Conservation (phyloP, 2,888 invertebrate genomes). For the Scaptomyza flava region DNA sequence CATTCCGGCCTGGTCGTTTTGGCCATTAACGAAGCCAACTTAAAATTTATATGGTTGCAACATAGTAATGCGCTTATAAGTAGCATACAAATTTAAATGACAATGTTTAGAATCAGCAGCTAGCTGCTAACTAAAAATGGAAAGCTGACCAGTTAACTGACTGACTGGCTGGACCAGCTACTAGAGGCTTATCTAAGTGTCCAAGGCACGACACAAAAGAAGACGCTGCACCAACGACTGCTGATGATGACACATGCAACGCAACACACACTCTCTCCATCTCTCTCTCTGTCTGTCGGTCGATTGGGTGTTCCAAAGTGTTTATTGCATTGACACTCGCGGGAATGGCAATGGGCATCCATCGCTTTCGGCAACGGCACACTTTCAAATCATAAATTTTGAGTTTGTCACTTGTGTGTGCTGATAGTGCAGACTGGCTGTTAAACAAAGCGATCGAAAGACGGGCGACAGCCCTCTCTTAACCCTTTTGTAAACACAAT, state of each 20-base stretch:
- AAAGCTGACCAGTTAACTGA: constrained; percentile 20
- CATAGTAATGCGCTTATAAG: constrained; percentile 70
- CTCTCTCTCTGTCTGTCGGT: background rate
- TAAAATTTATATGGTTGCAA: constrained; percentile 70
- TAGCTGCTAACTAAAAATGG: constrained; percentile 21
- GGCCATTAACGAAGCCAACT: constrained; percentile 56
- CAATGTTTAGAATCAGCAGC: constrained; percentile 63
- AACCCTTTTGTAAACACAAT: constrained; percentile 42
- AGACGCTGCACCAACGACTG: constrained; percentile 37
- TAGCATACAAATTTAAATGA: constrained; percentile 68
- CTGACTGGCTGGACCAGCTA: constrained; percentile 14
- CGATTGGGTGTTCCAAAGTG: constrained; percentile 49
- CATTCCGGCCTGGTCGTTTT: constrained; percentile 22
- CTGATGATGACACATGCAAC: constrained; percentile 77
- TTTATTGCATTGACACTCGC: constrained; percentile 77
- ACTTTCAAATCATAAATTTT: constrained; percentile 79
- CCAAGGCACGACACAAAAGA: constrained; percentile 64
- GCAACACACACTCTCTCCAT: constrained; percentile 23
- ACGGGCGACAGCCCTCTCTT: too few relatives aligned
- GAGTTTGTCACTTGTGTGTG: constrained; percentile 70
- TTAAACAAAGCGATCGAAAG: constrained; percentile 49
- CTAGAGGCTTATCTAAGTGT: constrained; percentile 70
- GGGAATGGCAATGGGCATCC: constrained; percentile 27
- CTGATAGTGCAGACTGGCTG: constrained; percentile 56
- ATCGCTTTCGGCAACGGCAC: constrained; percentile 51